Conservation (phyloP, 1,140 invertebrate genomes). For the Drosophila miranda region DNA sequence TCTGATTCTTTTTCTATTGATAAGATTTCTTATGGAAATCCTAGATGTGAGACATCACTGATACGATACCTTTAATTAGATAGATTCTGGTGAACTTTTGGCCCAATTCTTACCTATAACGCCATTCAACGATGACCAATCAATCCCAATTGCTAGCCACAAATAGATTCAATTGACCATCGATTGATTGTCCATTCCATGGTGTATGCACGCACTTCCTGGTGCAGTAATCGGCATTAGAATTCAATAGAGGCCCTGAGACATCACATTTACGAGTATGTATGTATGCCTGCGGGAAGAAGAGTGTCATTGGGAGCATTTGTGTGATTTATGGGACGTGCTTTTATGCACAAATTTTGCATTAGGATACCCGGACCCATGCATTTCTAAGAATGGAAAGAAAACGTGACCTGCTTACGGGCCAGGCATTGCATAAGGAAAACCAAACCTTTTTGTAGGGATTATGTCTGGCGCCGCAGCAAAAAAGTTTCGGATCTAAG, state of each 20-base stretch:
- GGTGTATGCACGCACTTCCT: conserved; percentile 71
- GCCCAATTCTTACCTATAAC: conserved; percentile 46
- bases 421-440: not conserved
- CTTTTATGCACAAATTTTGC: conserved; percentile 51
- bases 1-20: conserved; percentile 18
- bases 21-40: conserved; percentile 41
- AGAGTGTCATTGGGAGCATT: conserved; percentile 39
- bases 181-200: conserved; percentile 28
- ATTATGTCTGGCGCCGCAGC: not conserved
- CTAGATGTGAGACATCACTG: not conserved
- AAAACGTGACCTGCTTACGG: conserved; percentile 38
- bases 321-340: conserved; percentile 65
- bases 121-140: conserved; percentile 30
- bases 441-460: not conserved
- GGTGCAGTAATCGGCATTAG: conserved; percentile 69
- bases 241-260: conserved; percentile 60
- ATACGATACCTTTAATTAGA: not conserved
- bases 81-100: conserved; percentile 62
- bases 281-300: too few species aligned
- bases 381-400: not conserved
- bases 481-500: not conserved
- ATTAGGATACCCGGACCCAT: conserved; percentile 55
- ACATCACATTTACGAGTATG: too few species aligned
- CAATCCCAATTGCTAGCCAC: conserved; percentile 61
- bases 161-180: conserved; percentile 70